Percentiles rank a stretch among this genome's conserved stretches.
These are phyloP conservation scores for Manis javanica DNA, from an alignment of 2,797 vertebrate species.

Conservation along the genomic window DNA sequence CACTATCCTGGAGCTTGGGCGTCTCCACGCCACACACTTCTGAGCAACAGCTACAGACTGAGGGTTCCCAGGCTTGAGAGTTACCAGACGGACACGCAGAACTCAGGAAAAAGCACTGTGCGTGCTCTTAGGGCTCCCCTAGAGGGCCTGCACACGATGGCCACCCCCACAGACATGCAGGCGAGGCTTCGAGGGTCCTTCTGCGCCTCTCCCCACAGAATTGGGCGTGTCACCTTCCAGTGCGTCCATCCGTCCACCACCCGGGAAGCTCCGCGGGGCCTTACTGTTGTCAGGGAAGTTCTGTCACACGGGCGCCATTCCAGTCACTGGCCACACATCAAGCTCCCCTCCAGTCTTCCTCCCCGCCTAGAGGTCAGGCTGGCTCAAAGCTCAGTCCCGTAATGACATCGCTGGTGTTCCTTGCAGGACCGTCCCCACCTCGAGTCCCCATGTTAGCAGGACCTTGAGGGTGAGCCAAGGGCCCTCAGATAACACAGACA, in stretches of 20 bases:
- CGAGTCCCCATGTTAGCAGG: background rate
- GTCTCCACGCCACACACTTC: background rate
- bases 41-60: background rate
- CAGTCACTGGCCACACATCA: background rate
- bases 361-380: background rate
- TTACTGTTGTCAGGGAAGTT: background rate
- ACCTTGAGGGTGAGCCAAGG: background rate
- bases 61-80: background rate
- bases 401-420: background rate
- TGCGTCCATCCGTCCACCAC: accelerated
- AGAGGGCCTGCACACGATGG: background rate
- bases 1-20: background rate
- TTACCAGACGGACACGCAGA: background rate
- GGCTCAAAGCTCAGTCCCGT: background rate
- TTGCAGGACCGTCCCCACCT: background rate
- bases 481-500: background rate
- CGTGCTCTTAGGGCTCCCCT: background rate
- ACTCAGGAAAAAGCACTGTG: background rate
- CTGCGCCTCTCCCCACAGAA: background rate
- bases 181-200: no score
- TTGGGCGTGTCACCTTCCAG: no score
- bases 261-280: background rate
- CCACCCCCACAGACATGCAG: background rate
- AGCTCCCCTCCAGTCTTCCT: background rate
- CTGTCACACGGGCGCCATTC: accelerated